A percentile compares a stretch with the other conserved stretches of the same genome.
Evolutionary conservation across 1,140 invertebrate species (phyloP).

Genomic region (Tachypleus tridentatus): DNA sequence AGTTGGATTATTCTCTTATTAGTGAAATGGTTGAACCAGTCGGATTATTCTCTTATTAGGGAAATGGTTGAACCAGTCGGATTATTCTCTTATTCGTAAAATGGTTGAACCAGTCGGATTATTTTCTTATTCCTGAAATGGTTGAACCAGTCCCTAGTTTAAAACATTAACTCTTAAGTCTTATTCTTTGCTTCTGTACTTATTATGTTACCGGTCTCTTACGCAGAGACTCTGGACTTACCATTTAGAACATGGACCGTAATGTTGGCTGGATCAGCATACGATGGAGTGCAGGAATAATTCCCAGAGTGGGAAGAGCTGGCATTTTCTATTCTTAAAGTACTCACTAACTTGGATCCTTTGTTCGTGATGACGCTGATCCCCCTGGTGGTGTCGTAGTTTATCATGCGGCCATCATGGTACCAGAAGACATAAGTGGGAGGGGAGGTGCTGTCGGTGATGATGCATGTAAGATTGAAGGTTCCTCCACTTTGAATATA

Average conservation of each 20-base stretch:
- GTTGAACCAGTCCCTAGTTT: no score
- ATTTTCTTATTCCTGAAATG: no score
- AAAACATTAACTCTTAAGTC: no score
- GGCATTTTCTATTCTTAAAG: conserved; percentile 73
- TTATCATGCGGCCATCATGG: conserved; percentile 61
- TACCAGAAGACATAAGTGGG: conserved; percentile 65
- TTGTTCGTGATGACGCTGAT: conserved; percentile 79
- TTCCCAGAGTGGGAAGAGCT: conserved; percentile 52
- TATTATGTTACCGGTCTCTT: no score
- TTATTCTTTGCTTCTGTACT: no score
- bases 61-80: no score
- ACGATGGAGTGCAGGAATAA: conserved; percentile 71
- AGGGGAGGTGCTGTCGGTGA: conserved; percentile 67
- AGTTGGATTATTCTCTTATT: no score
- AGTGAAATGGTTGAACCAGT: no score
- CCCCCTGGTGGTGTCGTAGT: conserved; percentile 43
- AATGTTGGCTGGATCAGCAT: conserved; percentile 65
- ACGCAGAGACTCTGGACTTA: conserved; percentile 34
- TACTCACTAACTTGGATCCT: conserved; percentile 73
- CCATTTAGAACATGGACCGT: conserved; percentile 72
- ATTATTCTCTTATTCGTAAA: no score
- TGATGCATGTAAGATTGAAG: conserved; percentile 75
- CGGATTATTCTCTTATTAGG: no score
- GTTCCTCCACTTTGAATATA: conserved; percentile 75
- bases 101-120: no score